These are phyloP conservation scores for Valencia hispanica DNA, from an alignment of 2,797 vertebrate genomes.

Conservation along the genomic window DNA sequence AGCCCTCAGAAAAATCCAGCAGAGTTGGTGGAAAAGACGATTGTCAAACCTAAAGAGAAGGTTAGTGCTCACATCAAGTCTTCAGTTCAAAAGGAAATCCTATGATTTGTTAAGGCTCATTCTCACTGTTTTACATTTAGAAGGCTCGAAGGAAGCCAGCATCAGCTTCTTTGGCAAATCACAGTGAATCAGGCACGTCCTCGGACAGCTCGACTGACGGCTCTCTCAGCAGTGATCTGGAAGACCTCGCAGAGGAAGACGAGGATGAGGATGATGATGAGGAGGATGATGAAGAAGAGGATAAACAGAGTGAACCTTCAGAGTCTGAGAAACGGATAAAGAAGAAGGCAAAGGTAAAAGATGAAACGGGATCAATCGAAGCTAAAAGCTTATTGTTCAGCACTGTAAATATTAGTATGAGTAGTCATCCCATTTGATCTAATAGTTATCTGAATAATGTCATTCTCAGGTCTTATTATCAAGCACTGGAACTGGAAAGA, in stretches of 20 bases:
- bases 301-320: conserved; percentile 89
- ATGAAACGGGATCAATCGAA: neutral
- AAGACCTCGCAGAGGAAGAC: conserved; percentile 94
- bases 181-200: conserved; percentile 94
- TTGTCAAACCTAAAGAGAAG: conserved; percentile 93
- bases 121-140: conserved; percentile 64
- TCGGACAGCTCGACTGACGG: conserved; percentile 96
- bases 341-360: conserved; percentile 89
- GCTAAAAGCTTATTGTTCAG: neutral
- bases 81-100: conserved; percentile 1
- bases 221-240: conserved; percentile 95
- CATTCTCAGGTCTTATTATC: conserved; percentile 84
- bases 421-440: conserved; percentile 23
- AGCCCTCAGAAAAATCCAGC: conserved; percentile 82
- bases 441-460: conserved; percentile 20
- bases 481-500: conserved; percentile 83
- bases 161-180: conserved; percentile 88
- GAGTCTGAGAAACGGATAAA: conserved; percentile 87
- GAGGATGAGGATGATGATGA: conserved; percentile 92
- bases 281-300: conserved; percentile 92
- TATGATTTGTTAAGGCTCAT: conserved; percentile 23
- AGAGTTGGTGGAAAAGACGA: conserved; percentile 81
- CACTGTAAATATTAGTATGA: conserved; percentile 10
- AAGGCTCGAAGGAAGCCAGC: conserved; percentile 90
- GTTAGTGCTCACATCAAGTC: conserved; percentile 70